A percentile compares a stretch with the other conserved stretches of the same genome.
phyloP scores from a whole-genome alignment of 30 jellyfish, hydroid and myxozoan species.

The Aurelia sp. region DNA sequence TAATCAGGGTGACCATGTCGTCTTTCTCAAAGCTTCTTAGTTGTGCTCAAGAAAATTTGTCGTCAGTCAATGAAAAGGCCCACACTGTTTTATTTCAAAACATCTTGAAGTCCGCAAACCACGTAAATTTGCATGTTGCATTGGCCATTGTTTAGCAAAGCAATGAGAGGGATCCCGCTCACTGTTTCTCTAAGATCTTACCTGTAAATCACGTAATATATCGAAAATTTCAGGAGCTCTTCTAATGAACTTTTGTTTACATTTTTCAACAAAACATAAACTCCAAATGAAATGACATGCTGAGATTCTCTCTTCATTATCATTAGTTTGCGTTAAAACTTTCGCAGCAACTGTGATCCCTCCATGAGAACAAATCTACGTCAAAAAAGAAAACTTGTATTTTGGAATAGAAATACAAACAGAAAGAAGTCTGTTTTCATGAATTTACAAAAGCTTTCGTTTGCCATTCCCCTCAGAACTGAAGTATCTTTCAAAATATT shows the following conservation, averaged over 20 bases:
- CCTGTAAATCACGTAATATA: conserved; percentile 65
- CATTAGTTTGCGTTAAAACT: conserved; percentile 64
- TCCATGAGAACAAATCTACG: conserved; percentile 72
- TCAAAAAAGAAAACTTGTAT: not conserved
- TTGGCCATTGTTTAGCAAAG: too few species aligned
- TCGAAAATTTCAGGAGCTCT: conserved; percentile 60
- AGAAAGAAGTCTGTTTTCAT: not conserved
- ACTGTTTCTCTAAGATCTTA: not conserved
- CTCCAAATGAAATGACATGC: conserved; percentile 78
- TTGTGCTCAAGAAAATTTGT: too few species aligned
- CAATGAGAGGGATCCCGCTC: too few species aligned
- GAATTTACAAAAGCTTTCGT: too few species aligned
- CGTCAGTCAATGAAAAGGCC: too few species aligned
- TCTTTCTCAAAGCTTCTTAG: too few species aligned
- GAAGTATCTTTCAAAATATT: too few species aligned
- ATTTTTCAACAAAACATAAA: conserved; percentile 67
- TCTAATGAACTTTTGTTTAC: conserved; percentile 62
- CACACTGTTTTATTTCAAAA: too few species aligned
- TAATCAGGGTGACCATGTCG: too few species aligned
- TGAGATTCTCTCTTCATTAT: conserved; percentile 68
- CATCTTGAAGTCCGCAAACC: too few species aligned
- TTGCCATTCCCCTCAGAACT: too few species aligned
- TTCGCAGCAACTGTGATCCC: conserved; percentile 57
- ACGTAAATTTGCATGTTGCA: too few species aligned
- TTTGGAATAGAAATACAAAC: not conserved